These are phyloP conservation scores for Bettongia penicillata DNA, from an alignment of 2,113 vertebrate genomes.

Conservation along the genomic window DNA sequence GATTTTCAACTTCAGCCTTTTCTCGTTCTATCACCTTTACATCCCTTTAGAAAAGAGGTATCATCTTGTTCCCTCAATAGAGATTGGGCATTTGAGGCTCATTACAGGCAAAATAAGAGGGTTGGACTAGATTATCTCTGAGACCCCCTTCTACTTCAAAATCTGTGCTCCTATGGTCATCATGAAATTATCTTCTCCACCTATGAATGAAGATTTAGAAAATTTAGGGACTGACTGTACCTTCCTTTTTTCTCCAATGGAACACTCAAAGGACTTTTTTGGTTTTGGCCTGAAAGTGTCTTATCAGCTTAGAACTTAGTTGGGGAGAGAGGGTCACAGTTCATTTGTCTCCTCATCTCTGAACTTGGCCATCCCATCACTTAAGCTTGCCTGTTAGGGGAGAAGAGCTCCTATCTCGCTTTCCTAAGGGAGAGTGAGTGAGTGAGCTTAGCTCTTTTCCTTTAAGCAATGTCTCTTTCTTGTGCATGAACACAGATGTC, in stretches of 20 bases:
- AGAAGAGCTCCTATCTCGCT: not conserved
- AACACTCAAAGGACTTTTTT: not conserved
- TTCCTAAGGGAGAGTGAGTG: not conserved
- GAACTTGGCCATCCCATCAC: not conserved
- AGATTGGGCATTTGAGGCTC: not conserved
- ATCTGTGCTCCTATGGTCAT: not conserved
- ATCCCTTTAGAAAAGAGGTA: not conserved
- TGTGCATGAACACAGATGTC: constrained; percentile 26
- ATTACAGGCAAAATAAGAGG: not conserved
- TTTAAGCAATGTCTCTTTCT: not conserved
- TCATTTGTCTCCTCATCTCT: not conserved
- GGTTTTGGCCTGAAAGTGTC: not conserved
- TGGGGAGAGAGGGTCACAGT: not conserved
- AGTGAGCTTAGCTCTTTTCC: not conserved
- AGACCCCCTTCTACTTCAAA: not conserved
- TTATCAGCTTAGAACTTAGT: too few species aligned
- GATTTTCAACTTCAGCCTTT: not conserved
- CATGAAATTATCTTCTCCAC: constrained; percentile 12
- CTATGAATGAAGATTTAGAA: constrained; percentile 11
- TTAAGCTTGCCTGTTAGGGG: not conserved
- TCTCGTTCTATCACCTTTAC: not conserved
- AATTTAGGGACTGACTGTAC: not conserved
- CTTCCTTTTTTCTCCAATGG: not conserved
- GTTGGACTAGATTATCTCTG: not conserved
- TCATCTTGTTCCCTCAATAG: not conserved